Conservation (phyloP, 1,140 invertebrate genomes). For the Aphidius ervi region DNA sequence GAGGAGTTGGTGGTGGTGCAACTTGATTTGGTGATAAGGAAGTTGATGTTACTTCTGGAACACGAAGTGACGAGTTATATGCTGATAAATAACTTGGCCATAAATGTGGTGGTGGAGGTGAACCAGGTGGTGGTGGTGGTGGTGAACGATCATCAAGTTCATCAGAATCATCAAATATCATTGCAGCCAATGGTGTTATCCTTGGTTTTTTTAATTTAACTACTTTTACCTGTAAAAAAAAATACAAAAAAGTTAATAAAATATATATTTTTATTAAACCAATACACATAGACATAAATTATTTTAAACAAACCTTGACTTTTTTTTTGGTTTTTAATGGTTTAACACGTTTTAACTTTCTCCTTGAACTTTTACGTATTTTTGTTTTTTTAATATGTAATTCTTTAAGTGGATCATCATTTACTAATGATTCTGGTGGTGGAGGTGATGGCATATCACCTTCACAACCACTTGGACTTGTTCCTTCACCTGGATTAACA, state of each 20-base stretch:
- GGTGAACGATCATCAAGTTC: constrained; percentile 55
- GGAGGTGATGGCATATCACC: constrained; percentile 61
- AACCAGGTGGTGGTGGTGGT: constrained; percentile 57
- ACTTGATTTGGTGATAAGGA: constrained; percentile 29
- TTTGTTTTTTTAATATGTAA: constrained; percentile 50
- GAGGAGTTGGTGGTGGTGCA: constrained; percentile 46
- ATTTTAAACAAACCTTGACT: constrained; percentile 46
- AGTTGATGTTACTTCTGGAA: constrained; percentile 7
- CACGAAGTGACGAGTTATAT: constrained; percentile 36
- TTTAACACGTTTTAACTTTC: constrained; percentile 49
- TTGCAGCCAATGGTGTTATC: constrained; percentile 39
- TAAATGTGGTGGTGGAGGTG: constrained; percentile 54
- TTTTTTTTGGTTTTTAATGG: constrained; percentile 53
- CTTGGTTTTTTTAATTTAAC: constrained; percentile 46
- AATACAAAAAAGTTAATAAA: neutral
- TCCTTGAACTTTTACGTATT: constrained; percentile 49
- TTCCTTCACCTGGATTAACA: constrained; percentile 62
- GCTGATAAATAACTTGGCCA: constrained; percentile 52
- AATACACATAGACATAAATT: neutral
- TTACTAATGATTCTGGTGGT: constrained; percentile 46
- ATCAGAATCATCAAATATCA: constrained; percentile 51
- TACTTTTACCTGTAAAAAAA: constrained; percentile 39
- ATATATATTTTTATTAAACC: constrained; percentile 1
- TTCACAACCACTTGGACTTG: constrained; percentile 61
- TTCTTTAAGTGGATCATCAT: constrained; percentile 40